Evolutionary conservation across 1,140 invertebrate species (phyloP).

Genomic region (Magallana ariakensis): DNA sequence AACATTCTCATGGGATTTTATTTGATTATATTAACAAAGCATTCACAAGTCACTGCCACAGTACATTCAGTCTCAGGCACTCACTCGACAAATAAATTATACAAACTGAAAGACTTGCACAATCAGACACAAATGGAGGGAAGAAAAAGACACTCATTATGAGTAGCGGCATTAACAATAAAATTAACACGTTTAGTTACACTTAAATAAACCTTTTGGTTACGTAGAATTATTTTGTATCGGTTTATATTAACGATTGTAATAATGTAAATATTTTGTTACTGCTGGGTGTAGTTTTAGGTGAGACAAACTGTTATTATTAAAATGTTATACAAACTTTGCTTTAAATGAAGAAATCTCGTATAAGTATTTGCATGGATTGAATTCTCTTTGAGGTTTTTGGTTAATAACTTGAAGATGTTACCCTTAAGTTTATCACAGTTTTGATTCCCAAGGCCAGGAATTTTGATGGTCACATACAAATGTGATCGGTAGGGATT

Average conservation of each 20-base stretch:
- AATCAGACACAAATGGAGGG: conserved; percentile 20
- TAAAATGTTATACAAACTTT: too few relatives aligned
- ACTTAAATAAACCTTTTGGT: too few relatives aligned
- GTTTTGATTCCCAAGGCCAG: conserved; percentile 43
- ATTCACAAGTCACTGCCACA: background rate
- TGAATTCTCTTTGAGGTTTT: too few relatives aligned
- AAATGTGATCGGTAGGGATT: conserved; percentile 40
- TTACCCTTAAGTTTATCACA: conserved; percentile 14
- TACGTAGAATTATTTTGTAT: too few relatives aligned
- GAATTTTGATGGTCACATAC: conserved; percentile 39
- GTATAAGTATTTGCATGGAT: too few relatives aligned
- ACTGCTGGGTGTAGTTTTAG: too few relatives aligned
- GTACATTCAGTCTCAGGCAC: background rate
- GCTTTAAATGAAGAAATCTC: too few relatives aligned
- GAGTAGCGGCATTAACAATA: background rate
- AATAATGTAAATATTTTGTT: too few relatives aligned
- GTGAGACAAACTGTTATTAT: too few relatives aligned
- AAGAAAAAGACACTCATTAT: background rate
- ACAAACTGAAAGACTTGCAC: conserved; percentile 24
- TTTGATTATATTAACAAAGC: background rate
- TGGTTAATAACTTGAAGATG: background rate
- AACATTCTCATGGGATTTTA: too few relatives aligned
- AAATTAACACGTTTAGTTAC: too few relatives aligned
- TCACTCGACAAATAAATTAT: conserved; percentile 33
- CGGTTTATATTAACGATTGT: too few relatives aligned